Base-by-base conservation (phyloP, 2,797 vertebrate genomes). In the Micromesistius poutassou region DNA sequence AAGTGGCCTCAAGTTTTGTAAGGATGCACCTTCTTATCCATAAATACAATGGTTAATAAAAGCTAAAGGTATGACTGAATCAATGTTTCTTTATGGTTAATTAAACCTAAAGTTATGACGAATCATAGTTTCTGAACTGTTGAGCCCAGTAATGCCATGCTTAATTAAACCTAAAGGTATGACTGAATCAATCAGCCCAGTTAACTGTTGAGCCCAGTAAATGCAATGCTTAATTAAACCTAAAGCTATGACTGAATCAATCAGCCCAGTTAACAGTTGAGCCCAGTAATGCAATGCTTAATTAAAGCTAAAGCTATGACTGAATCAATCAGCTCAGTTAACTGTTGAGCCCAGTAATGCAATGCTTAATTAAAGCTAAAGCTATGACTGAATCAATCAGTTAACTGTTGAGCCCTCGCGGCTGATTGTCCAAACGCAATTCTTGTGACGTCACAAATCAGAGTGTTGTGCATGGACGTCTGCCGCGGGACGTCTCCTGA, bases 401-500 rank as follows among this genome's bases (percentile, higher is more conserved):
- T 31, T 31, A 31, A 31, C 4, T 31, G 31, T 46, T 78, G 80
- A 87, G 90, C 87, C 83, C 86, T 75, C 80, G 91, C 90, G 90
- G 94, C 93, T 96, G 96, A 96, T 96, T 96, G 96, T 96, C 96
- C 96, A 96, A 96, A 96, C 96, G 95, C 96, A 96, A 96, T 96
- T 96, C 96, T 96, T 95, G 96, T 91, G 82, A 94, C 92, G 94
- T 94, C 92, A 94, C 90, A 88, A 92, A 90, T 84, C 84, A 90
- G 96, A 98, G 97, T 97, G 97, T 98, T 98, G 97, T 98, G 96
- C 93, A 92, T 97, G 97, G 97, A 98, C 97, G 97, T 98, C 97
- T 97, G 96, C 98, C 95, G 97, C 95, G 96, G 96, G 95, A 92
- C 79, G 94, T n/a, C 95, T 94, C 94, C 83, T 84, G 85, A 81